Conservation (phyloP, 2,797 vertebrate genomes). For the Darevskia mixta region DNA sequence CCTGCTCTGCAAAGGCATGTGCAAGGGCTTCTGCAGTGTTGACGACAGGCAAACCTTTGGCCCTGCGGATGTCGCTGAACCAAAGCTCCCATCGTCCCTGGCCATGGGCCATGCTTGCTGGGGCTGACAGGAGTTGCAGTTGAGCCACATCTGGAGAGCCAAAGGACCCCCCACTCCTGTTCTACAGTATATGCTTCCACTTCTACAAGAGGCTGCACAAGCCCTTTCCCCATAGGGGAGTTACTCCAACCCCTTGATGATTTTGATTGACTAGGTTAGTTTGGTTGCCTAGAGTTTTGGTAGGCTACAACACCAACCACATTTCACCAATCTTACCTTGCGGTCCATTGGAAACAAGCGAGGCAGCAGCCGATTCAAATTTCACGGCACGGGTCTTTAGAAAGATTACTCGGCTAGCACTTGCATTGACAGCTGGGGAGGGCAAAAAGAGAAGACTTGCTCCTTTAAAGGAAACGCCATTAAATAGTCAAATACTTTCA, state of each 20-base stretch:
- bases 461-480: neutral
- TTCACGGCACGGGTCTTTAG: conserved; percentile 65
- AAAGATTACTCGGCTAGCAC: conserved; percentile 77
- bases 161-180: no score
- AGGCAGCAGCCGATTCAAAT: conserved; percentile 58
- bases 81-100: no score
- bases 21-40: no score
- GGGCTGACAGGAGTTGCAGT: no score
- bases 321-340: conserved; percentile 66
- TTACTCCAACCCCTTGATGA: neutral
- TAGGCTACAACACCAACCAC: accelerated
- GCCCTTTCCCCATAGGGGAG: neutral
- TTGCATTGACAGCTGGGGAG: conserved; percentile 69
- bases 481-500: neutral
- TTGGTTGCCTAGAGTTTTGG: neutral
- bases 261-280: neutral
- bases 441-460: neutral
- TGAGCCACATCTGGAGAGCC: no score
- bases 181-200: no score
- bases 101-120: no score
- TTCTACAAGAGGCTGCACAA: no score
- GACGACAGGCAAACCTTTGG: no score
- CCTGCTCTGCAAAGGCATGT: no score
- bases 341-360: conserved; percentile 76
- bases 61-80: no score